Base-by-base conservation (phyloP, 2,888 invertebrate genomes). In the Lepidochitona cinerea region DNA sequence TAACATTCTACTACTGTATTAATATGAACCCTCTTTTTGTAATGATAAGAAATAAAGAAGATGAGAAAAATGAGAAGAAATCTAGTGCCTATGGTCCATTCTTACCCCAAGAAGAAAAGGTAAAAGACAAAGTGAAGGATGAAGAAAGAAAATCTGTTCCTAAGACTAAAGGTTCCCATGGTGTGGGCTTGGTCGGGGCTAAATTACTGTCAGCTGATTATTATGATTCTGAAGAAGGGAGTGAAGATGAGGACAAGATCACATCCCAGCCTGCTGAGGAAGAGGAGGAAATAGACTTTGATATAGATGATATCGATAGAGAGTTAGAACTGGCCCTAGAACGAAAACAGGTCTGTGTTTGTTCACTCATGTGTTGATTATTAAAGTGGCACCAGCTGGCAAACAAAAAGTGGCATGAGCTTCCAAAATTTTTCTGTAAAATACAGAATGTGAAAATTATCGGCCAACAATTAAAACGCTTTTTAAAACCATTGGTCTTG, bases 241-340 rank as follows among this genome's bases (percentile, higher is more conserved):
- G 33, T 64, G 64, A 64, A 9, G 26, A 64, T 14, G 14, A 64
- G 7, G 26, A 14, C 29, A 33, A 14, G 3, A 18, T 5, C n/a
- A 64, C 26, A 23, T 14, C 18, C 1, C n/a, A 49, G 23, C 49
- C 49, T 41, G 41, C 41, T 41, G 41, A 41, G 18, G 69, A 79
- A 41, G 84, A 83, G 12, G 79, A 78, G 14, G 79, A 81, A 35
- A 73, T 83, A 65, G 85, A 85, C 65, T 79, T 87, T 75, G 88
- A 88, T 76, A 73, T 86, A n/a, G 89, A 89, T 77, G 88, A 88
- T 59, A 86, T 89, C 73, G 89, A 89, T 70, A 81, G 85, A 70
- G 86, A 87, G 52, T 76, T 89, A 33, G 89, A 89, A 68, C 72
- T 85, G 74, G 89, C 89, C 5, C 74, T 89, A 59, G 89, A 88